Percentiles rank a stretch among this genome's conserved stretches.
phyloP scores from a whole-genome alignment of 1,140 invertebrate species.

The Chrysoperla carnea region DNA sequence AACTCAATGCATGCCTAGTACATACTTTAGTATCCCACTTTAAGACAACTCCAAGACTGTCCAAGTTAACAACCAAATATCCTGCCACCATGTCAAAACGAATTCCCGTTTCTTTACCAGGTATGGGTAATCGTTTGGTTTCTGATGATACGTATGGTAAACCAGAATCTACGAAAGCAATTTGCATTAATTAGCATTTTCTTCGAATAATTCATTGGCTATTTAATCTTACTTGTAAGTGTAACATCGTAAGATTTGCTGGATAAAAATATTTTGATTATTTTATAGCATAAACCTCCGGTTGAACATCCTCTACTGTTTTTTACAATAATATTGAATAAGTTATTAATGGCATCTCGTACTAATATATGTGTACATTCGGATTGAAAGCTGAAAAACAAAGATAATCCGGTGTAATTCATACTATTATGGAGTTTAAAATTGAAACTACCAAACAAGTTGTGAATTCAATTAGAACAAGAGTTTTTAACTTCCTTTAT shows the following conservation, averaged over 20 bases:
- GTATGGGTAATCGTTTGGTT: constrained; percentile 41
- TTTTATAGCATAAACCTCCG: constrained; percentile 28
- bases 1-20: not conserved
- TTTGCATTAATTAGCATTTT: constrained; percentile 4
- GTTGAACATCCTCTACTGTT: constrained; percentile 28
- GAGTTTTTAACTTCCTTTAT: too few relatives aligned
- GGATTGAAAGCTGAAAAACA: constrained; percentile 34
- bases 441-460: not conserved
- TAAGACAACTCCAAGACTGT: constrained; percentile 46
- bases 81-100: constrained; percentile 47
- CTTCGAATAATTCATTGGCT: not conserved
- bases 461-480: not conserved
- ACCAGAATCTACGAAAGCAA: constrained; percentile 24
- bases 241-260: constrained; percentile 24
- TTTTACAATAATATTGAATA: constrained; percentile 41
- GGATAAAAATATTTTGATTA: constrained; percentile 45
- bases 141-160: constrained; percentile 30
- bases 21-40: constrained; percentile 45
- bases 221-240: too few relatives aligned
- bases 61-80: constrained; percentile 44
- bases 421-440: not conserved
- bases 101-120: constrained; percentile 43
- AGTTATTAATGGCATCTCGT: constrained; percentile 38
- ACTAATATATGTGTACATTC: constrained; percentile 45
- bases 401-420: not conserved